phyloP scores from a whole-genome alignment of 2,888 invertebrate species.

The Minunthozetes semirufus region DNA sequence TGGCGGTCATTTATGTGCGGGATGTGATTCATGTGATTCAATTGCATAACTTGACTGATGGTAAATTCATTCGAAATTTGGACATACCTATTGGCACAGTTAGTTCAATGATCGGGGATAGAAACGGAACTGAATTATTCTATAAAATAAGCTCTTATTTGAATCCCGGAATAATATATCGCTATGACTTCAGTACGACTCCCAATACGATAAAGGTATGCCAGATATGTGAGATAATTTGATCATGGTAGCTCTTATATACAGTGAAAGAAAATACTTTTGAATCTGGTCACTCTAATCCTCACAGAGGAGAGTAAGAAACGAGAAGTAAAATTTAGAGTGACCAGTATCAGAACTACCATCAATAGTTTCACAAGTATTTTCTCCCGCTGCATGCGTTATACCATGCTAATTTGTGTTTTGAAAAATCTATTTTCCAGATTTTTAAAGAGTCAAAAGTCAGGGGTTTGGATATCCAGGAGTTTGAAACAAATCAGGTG shows the following conservation, averaged over 20 bases:
- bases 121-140: slow-evolving; percentile 46
- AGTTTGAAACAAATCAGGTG: slow-evolving; percentile 49
- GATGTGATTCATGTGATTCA: slow-evolving; percentile 51
- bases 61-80: slow-evolving; percentile 47
- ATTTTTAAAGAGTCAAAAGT: slow-evolving; percentile 41
- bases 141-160: slow-evolving; percentile 52
- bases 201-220: slow-evolving; percentile 13
- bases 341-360: too few species aligned
- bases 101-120: slow-evolving; percentile 45
- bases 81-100: slow-evolving; percentile 50
- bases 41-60: slow-evolving; percentile 46
- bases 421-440: too few species aligned
- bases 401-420: too few species aligned
- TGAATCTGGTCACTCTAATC: too few species aligned
- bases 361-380: too few species aligned
- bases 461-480: slow-evolving; percentile 41
- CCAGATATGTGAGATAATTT: too few species aligned
- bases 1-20: slow-evolving; percentile 50
- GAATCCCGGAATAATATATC: slow-evolving; percentile 50
- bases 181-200: slow-evolving; percentile 46
- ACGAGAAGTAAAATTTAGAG: too few species aligned
- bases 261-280: too few species aligned
- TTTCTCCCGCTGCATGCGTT: too few species aligned
- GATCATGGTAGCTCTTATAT: too few species aligned
- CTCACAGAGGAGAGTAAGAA: too few species aligned